Percentiles rank a stretch among this genome's conserved stretches.
Evolutionary conservation across 2,888 invertebrate genomes (phyloP).

Genomic region (Diloba caeruleocephala): DNA sequence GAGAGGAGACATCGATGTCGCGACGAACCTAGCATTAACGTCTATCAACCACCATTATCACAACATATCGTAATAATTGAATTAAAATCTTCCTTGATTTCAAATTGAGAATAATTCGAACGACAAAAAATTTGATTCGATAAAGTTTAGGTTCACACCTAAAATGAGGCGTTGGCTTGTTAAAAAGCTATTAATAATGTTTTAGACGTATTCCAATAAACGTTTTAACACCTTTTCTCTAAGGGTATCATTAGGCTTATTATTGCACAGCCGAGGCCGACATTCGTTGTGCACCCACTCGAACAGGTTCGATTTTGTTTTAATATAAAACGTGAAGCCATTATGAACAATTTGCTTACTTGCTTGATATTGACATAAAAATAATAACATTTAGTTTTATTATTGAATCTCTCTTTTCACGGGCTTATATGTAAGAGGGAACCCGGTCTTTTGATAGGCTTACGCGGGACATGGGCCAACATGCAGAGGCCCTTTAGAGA

Average conservation of each 20-base stretch:
- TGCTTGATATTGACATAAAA: conserved; percentile 35
- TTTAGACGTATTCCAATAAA: conserved; percentile 87
- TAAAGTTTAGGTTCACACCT: conserved; percentile 77
- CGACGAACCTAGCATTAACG: conserved; percentile 52
- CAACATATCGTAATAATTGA: conserved; percentile 59
- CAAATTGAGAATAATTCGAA: conserved; percentile 40
- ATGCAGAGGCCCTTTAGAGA: no score
- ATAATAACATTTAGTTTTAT: conserved; percentile 30
- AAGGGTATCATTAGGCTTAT: conserved; percentile 85
- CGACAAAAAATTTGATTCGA: conserved; percentile 55
- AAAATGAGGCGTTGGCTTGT: conserved; percentile 81
- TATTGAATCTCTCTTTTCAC: no score
- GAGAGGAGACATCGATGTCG: conserved; percentile 43
- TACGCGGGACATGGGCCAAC: no score
- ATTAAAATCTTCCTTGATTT: conserved; percentile 56
- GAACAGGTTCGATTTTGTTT: conserved; percentile 65
- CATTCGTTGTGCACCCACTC: conserved; percentile 62
- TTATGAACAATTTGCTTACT: conserved; percentile 45
- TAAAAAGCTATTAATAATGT: conserved; percentile 87
- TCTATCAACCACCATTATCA: conserved; percentile 62
- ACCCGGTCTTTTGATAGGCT: no score
- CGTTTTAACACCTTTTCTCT: conserved; percentile 88
- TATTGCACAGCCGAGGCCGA: conserved; percentile 71
- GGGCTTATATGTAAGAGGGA: no score
- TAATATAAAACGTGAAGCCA: conserved; percentile 52